Conservation (phyloP, 2,888 invertebrate species). For the Cheiracanthium punctorium region DNA sequence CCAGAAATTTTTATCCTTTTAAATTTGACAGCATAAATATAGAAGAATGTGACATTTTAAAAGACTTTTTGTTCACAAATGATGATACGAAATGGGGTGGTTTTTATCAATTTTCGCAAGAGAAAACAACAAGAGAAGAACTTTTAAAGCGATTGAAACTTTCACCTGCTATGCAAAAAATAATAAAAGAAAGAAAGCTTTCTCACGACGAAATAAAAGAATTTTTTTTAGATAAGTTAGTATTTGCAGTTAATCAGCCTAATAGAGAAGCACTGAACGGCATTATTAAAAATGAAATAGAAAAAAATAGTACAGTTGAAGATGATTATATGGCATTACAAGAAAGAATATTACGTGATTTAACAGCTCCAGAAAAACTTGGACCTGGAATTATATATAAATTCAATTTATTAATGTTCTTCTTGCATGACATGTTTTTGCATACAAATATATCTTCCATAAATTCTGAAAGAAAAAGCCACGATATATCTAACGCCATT, state of each 20-base stretch:
- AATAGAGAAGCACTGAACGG: slow-evolving; percentile 25
- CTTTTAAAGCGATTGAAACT: slow-evolving; percentile 35
- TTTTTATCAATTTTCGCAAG: slow-evolving; percentile 19
- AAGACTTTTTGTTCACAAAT: slow-evolving; percentile 24
- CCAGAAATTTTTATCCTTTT: slow-evolving; percentile 24
- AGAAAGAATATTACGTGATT: slow-evolving; percentile 37
- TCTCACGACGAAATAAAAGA: slow-evolving; percentile 19
- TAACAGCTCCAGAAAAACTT: slow-evolving; percentile 16
- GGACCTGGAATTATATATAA: slow-evolving; percentile 5
- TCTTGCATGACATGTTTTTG: slow-evolving; percentile 46
- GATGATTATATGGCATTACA: slow-evolving; percentile 29
- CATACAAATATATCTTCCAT: slow-evolving; percentile 37
- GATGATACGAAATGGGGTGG: slow-evolving; percentile 19
- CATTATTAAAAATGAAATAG: slow-evolving; percentile 23
- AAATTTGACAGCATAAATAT: slow-evolving; percentile 22
- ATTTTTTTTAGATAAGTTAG: slow-evolving; percentile 20
- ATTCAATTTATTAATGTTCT: slow-evolving; percentile 37
- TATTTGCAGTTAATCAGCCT: slow-evolving; percentile 28
- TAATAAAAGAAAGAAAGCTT: slow-evolving; percentile 11
- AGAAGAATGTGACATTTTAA: slow-evolving; percentile 20
- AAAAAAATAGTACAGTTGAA: slow-evolving; percentile 26
- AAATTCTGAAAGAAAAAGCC: slow-evolving; percentile 37
- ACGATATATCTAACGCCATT: slow-evolving; percentile 26
- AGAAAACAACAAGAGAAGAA: slow-evolving; percentile 27
- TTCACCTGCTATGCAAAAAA: slow-evolving; percentile 35